Evolutionary conservation across 2,888 invertebrate genomes (phyloP), one percentile per base, ranked within the genome.

Genomic region (Tigriopus californicus): DNA sequence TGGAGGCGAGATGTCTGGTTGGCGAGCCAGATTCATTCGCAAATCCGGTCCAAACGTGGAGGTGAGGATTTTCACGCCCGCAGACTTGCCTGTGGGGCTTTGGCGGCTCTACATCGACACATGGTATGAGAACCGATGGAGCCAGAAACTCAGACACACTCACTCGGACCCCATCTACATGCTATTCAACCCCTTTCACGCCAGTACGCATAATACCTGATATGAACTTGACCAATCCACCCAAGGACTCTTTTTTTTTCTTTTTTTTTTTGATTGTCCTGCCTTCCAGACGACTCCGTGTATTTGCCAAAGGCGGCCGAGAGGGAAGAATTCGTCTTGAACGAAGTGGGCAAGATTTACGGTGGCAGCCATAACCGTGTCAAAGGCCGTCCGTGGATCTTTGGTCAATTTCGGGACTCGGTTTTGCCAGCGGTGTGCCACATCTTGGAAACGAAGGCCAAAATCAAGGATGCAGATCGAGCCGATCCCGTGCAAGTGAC

Each of bases 101-200:
- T 90, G 90, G 89, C 79, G 77, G 61, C 70, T 88, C 65, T 87
- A 87, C 53, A 77, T 89, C 18, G 87, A 88, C 66, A 85, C 85
- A 0, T 68, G 75, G 42, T 76, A 77, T 52, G 79, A 80, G 59
- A 80, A 79, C 46, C 80, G 85, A 0, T 33, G 33, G 33, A 33
- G 33, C 33, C 33, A 33, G 8, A 33, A 33, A 5, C 74, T 84
- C 60, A 84, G 83, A 64, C 85, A 81, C 70, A 79, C 80, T 15
- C 66, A 66, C 62, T 67, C 57, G 44, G 77, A 80, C 59, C 80
- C 81, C 15, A 78, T 91, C 63, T 89, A 83, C 67, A 72, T 92
- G 1, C 76, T 92, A 1, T 92, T 86, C 68, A 92, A 92, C 73
- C 85, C 91, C 0, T 92, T 91, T 91, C 84, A 85, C 68, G 77